Percentiles rank a stretch among this genome's conserved stretches.
These are phyloP conservation scores for Apodemus sylvaticus DNA, from an alignment of 2,113 vertebrate species.

Conservation along the genomic window DNA sequence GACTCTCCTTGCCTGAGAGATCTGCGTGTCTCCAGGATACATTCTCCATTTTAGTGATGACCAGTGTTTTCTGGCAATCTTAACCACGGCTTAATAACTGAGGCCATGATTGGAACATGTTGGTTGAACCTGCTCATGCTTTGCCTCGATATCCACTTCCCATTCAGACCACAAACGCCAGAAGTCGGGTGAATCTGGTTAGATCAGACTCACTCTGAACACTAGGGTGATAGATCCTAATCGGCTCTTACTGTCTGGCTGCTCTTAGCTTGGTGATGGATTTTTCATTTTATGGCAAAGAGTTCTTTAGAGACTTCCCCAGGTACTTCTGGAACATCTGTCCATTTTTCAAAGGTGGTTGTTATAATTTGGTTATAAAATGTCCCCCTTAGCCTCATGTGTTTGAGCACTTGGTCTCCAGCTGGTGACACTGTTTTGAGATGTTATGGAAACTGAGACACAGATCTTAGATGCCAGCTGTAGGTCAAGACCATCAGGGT, in stretches of 20 bases:
- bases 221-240: not conserved
- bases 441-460: not conserved
- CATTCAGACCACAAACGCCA: not conserved
- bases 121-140: not conserved
- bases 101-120: not conserved
- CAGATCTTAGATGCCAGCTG: not conserved
- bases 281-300: not conserved
- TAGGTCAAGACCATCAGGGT: not conserved
- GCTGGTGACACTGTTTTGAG: not conserved
- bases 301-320: not conserved
- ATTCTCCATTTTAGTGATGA: not conserved
- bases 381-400: not conserved
- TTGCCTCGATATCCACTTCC: not conserved
- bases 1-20: not conserved
- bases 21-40: not conserved
- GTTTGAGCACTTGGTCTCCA: not conserved
- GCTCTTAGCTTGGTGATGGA: not conserved
- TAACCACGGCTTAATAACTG: not conserved
- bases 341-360: not conserved
- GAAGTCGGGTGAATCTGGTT: not conserved
- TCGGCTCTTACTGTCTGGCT: not conserved
- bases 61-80: not conserved
- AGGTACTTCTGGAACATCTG: not conserved
- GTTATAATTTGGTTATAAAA: not conserved
- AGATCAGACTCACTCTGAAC: not conserved